phyloP scores from a whole-genome alignment of 2,888 invertebrate genomes.

The Drosophila demipolita region DNA sequence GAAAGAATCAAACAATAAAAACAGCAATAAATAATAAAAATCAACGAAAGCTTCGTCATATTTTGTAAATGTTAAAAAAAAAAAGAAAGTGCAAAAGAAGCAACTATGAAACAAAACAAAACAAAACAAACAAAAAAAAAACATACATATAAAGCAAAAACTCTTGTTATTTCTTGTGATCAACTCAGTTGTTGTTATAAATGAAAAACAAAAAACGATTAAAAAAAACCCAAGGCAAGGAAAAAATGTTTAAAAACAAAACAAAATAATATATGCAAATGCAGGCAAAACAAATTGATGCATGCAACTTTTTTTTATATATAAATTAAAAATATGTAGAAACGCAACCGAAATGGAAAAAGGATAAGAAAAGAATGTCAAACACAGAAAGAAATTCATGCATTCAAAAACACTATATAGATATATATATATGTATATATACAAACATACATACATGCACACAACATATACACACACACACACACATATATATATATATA shows the following conservation, averaged over 20 bases:
- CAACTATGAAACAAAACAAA: conserved; percentile 26
- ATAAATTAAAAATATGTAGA: conserved; percentile 14
- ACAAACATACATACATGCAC: conserved; percentile 23
- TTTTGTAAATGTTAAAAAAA: conserved; percentile 51
- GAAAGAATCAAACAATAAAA: conserved; percentile 4
- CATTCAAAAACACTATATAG: conserved; percentile 25
- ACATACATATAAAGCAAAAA: conserved; percentile 50
- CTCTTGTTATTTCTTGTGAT: conserved; percentile 79
- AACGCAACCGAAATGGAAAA: conserved; percentile 14
- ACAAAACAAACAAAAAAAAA: conserved; percentile 18
- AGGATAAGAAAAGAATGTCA: conserved; percentile 39
- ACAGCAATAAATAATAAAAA: conserved; percentile 15
- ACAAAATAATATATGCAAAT: conserved; percentile 4
- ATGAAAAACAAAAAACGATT: conserved; percentile 45
- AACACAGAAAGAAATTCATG: conserved; percentile 37
- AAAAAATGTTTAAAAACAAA: conserved; percentile 35
- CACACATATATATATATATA: conserved; percentile 23
- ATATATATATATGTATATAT: conserved; percentile 29
- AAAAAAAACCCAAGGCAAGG: conserved; percentile 20
- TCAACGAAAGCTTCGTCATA: conserved; percentile 56
- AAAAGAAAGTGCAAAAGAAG: conserved; percentile 36
- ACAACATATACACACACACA: conserved; percentile 15
- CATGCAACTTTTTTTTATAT: conserved; percentile 42
- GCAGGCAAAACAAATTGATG: conserved; percentile 16
- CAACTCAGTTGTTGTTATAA: conserved; percentile 78